Conservation (phyloP, 2,113 vertebrate species). For the Melanerpes aurifrons region DNA sequence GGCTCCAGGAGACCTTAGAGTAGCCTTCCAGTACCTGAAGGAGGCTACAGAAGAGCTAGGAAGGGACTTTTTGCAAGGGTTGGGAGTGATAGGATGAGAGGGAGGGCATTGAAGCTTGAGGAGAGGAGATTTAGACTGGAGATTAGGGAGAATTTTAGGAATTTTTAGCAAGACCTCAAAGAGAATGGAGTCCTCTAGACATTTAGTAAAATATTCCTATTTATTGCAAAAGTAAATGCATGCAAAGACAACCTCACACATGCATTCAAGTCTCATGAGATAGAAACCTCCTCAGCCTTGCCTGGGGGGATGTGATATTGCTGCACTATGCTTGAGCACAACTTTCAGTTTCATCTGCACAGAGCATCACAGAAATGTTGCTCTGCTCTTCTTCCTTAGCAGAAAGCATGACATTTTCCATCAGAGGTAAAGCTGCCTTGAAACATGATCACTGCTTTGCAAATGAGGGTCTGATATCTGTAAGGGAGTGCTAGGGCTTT, state of each 20-base stretch:
- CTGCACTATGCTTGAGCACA: background rate
- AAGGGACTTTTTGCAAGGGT: too few relatives aligned
- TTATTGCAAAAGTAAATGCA: background rate
- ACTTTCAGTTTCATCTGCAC: background rate
- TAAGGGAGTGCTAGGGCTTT: background rate
- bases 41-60: too few relatives aligned
- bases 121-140: background rate
- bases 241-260: background rate
- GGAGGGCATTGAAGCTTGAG: too few relatives aligned
- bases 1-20: too few relatives aligned
- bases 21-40: too few relatives aligned
- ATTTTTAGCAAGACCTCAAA: background rate
- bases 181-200: background rate
- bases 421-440: background rate
- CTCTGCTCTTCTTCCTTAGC: background rate
- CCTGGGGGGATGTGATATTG: background rate
- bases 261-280: background rate
- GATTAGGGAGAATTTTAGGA: too few relatives aligned
- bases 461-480: background rate
- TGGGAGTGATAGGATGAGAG: too few relatives aligned
- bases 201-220: background rate
- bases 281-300: background rate
- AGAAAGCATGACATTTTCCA: background rate
- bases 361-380: background rate
- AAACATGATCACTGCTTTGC: background rate